phyloP scores from a whole-genome alignment of 2,797 vertebrate species.

The Erithacus rubecula region DNA sequence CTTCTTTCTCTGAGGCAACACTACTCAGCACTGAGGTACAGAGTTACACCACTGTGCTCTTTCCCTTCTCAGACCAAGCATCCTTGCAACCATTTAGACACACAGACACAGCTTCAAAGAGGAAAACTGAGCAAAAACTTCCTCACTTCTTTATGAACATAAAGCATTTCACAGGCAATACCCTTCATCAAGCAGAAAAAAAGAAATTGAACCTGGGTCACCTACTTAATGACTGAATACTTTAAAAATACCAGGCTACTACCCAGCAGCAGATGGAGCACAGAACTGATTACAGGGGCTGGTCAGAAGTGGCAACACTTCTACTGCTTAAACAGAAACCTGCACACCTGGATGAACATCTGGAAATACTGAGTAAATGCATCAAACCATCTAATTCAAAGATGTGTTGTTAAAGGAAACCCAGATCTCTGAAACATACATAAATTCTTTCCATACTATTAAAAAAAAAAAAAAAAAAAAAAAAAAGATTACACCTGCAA shows the following conservation, averaged over 20 bases:
- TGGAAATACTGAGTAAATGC: background rate
- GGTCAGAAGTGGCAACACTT: background rate
- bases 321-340: background rate
- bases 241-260: background rate
- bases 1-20: background rate
- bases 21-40: background rate
- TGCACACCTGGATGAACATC: background rate
- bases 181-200: background rate
- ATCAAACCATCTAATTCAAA: background rate
- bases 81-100: background rate
- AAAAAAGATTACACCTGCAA: background rate
- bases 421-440: background rate
- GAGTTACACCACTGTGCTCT: background rate
- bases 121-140: background rate
- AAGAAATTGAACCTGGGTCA: background rate
- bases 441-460: background rate
- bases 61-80: background rate
- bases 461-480: fast-evolving
- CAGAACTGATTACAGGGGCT: background rate
- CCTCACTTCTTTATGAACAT: background rate
- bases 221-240: background rate
- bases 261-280: background rate
- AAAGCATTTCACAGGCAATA: background rate
- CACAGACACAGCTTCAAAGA: background rate
- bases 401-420: background rate